A percentile compares a stretch with the other conserved stretches of the same genome.
Evolutionary conservation across 2,113 vertebrate species (phyloP).

Genomic region (Dinomys branickii): DNA sequence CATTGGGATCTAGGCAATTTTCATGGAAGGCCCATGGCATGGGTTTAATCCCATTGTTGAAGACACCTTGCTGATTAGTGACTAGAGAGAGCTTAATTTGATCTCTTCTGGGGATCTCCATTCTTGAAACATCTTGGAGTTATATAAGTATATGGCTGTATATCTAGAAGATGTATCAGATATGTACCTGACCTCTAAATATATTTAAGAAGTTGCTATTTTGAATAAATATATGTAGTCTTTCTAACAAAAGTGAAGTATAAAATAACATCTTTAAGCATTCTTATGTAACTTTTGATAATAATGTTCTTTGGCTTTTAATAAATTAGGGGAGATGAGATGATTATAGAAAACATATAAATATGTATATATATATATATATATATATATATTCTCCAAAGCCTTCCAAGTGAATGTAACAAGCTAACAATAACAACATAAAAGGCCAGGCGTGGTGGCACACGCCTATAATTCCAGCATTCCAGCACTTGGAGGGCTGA

Average conservation of each 20-base stretch:
- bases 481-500: too few species aligned
- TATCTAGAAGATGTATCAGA: not conserved
- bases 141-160: not conserved
- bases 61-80: not conserved
- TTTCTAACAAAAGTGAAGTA: slow-evolving; percentile 36
- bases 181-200: not conserved
- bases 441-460: too few species aligned
- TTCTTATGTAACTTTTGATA: not conserved
- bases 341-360: not conserved
- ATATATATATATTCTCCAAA: too few species aligned
- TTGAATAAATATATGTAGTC: not conserved
- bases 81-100: slow-evolving; percentile 1
- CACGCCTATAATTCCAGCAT: too few species aligned
- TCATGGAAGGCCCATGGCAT: not conserved
- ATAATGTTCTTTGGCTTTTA: slow-evolving; percentile 14
- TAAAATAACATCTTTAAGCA: not conserved
- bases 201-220: slow-evolving; percentile 30
- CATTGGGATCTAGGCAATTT: slow-evolving; percentile 6
- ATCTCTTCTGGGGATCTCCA: not conserved
- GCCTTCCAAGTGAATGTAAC: not conserved
- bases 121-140: not conserved
- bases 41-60: not conserved
- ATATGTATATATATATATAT: too few species aligned
- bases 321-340: not conserved
- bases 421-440: not conserved